These are phyloP conservation scores for Caenorhabditis tropicalis DNA, from an alignment of 1,140 invertebrate genomes.

Conservation along the genomic window DNA sequence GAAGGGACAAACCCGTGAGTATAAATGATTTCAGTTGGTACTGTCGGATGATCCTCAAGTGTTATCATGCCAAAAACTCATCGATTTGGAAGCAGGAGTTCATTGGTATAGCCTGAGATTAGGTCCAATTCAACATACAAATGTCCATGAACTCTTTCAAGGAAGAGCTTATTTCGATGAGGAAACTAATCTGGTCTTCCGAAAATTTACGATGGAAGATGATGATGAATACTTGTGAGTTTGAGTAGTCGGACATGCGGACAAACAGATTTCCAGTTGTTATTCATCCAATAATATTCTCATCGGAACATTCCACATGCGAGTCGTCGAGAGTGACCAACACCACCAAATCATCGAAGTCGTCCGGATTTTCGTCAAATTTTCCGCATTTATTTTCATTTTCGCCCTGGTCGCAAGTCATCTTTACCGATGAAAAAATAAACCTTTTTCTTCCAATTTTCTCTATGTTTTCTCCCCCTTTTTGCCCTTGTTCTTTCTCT, in stretches of 20 bases:
- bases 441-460: not conserved
- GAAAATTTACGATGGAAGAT: not conserved
- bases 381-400: constrained; percentile 7
- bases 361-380: constrained; percentile 35
- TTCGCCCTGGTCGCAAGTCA: constrained; percentile 18
- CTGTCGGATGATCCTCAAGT: constrained; percentile 8
- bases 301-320: constrained; percentile 19
- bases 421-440: constrained; percentile 22
- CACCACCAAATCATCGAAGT: constrained; percentile 7
- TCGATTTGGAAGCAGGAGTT: constrained; percentile 4
- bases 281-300: constrained; percentile 36
- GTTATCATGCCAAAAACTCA: constrained; percentile 12
- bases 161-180: constrained; percentile 37
- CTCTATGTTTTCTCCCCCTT: not conserved
- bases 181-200: constrained; percentile 16
- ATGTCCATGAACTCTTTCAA: not conserved
- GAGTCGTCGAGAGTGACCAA: constrained; percentile 34
- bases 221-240: constrained; percentile 45
- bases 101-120: not conserved
- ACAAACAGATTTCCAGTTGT: not conserved
- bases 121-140: not conserved
- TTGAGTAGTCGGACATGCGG: not conserved
- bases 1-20: too few relatives aligned
- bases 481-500: not conserved
- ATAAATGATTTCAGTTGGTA: constrained; percentile 5